phyloP scores from a whole-genome alignment of 2,113 vertebrate genomes.

The Eubucco bourcierii region DNA sequence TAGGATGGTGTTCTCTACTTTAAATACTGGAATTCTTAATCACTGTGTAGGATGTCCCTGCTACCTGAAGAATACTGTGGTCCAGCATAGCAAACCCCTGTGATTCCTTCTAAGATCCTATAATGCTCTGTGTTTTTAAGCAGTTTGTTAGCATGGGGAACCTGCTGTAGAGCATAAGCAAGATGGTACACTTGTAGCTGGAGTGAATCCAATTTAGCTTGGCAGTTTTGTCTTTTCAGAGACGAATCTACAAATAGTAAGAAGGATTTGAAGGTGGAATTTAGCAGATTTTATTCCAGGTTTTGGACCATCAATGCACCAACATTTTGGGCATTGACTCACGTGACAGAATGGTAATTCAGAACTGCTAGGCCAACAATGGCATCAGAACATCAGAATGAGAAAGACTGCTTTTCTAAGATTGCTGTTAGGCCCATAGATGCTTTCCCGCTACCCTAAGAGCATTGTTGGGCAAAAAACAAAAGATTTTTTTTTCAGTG shows the following conservation, averaged over 20 bases:
- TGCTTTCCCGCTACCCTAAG: neutral
- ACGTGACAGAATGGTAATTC: fast-evolving
- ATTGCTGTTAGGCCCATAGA: neutral
- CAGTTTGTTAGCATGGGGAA: neutral
- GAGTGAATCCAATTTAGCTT: neutral
- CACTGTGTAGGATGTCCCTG: neutral
- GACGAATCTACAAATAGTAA: neutral
- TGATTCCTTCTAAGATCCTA: no score
- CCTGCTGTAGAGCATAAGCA: neutral
- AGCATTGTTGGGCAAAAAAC: neutral
- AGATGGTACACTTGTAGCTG: neutral
- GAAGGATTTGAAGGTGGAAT: neutral
- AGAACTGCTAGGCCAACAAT: neutral
- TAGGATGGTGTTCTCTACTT: neutral
- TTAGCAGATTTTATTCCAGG: neutral
- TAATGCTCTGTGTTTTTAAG: neutral
- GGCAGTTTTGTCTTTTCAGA: neutral
- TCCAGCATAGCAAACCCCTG: no score
- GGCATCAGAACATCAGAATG: neutral
- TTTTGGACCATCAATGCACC: neutral
- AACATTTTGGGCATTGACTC: neutral
- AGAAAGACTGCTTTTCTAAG: neutral
- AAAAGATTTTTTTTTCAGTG: neutral
- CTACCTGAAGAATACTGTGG: neutral
- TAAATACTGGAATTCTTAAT: neutral